These are phyloP conservation scores for Phyllotreta cruciferae DNA, from an alignment of 2,888 invertebrate species.

Conservation along the genomic window DNA sequence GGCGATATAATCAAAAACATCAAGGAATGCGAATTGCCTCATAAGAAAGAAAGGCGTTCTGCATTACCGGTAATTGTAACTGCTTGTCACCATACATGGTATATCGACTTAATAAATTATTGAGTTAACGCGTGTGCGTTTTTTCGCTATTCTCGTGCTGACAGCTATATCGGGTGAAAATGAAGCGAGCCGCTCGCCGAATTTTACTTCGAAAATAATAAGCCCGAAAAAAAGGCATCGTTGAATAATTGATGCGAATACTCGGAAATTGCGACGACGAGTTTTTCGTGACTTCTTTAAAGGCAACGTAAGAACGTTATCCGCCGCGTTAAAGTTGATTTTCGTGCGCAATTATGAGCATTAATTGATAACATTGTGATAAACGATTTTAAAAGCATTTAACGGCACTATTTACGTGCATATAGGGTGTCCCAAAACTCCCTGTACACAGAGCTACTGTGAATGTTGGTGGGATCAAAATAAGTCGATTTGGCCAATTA, in stretches of 20 bases:
- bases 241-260: constrained; percentile 30
- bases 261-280: constrained; percentile 6
- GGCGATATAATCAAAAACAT: constrained; percentile 26
- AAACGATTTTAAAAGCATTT: constrained; percentile 1
- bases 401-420: too few species aligned
- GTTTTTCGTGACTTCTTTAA: constrained; percentile 4
- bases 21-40: constrained; percentile 36
- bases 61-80: constrained; percentile 48
- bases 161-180: constrained; percentile 37
- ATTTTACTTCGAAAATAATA: constrained; percentile 21
- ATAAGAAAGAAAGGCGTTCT: constrained; percentile 42
- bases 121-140: constrained; percentile 49
- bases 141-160: constrained; percentile 48
- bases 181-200: constrained; percentile 27
- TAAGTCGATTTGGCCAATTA: too few species aligned
- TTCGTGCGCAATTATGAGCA: too few species aligned
- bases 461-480: too few species aligned
- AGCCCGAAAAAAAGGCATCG: neutral
- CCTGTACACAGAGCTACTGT: too few species aligned
- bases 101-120: constrained; percentile 52
- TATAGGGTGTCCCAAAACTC: too few species aligned
- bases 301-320: neutral
- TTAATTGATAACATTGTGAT: neutral
- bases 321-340: too few species aligned
- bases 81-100: constrained; percentile 49